Percentiles rank a stretch among this genome's conserved stretches.
Evolutionary conservation across 37 sponge, comb jelly and placozoan genomes (phyloP).

Genomic region (Bolinopsis microptera): DNA sequence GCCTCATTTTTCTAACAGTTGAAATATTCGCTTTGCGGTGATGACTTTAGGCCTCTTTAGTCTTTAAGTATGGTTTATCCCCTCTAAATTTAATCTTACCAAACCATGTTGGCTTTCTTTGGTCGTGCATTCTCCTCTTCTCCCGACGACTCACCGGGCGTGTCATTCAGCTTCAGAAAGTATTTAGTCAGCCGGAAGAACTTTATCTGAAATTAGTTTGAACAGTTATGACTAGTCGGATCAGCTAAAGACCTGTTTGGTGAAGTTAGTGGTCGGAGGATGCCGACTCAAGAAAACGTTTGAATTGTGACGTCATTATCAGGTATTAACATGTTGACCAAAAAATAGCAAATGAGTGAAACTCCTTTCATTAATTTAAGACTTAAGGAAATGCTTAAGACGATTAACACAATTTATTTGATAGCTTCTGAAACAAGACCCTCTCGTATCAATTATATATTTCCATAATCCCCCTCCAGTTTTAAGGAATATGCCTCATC

Average conservation of each 20-base stretch:
- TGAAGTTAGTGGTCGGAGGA: neutral
- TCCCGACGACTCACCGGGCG: neutral
- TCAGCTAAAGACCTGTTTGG: neutral
- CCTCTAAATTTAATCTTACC: slow-evolving; percentile 5
- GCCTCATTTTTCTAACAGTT: too few relatives aligned
- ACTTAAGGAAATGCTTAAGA: neutral
- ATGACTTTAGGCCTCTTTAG: too few relatives aligned
- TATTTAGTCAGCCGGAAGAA: slow-evolving; percentile 58
- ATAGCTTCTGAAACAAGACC: too few relatives aligned
- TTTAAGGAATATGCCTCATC: too few relatives aligned
- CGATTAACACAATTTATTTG: too few relatives aligned
- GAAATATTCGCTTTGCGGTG: too few relatives aligned
- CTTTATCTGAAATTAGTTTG: slow-evolving; percentile 21
- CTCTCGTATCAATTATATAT: too few relatives aligned
- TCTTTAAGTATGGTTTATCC: too few relatives aligned
- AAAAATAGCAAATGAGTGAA: neutral
- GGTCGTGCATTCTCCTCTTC: neutral
- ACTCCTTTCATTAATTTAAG: neutral
- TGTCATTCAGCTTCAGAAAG: slow-evolving; percentile 33
- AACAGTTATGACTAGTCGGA: neutral
- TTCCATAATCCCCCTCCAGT: too few relatives aligned
- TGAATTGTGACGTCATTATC: neutral
- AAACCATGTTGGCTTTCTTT: slow-evolving; percentile 19
- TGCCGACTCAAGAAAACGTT: neutral
- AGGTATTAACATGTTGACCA: neutral